Conservation (phyloP, 2,888 invertebrate genomes). For the Parnassius orleans region DNA sequence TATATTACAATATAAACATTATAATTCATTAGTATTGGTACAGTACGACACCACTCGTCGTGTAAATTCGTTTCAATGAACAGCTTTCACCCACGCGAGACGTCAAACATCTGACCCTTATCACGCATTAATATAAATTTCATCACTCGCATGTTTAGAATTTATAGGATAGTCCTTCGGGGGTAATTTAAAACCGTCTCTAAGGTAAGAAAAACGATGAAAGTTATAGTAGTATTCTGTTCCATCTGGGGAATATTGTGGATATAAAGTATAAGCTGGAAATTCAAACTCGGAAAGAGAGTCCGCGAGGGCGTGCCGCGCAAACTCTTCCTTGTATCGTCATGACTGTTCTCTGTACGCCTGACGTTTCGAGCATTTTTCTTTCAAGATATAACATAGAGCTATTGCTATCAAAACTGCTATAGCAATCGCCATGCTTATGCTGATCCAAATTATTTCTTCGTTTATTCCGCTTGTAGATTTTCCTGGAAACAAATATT, state of each 20-base stretch:
- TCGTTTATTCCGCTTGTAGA: slow-evolving; percentile 92
- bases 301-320: slow-evolving; percentile 69
- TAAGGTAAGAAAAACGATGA: slow-evolving; percentile 69
- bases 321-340: slow-evolving; percentile 79
- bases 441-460: slow-evolving; percentile 94
- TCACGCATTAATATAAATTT: slow-evolving; percentile 72
- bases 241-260: slow-evolving; percentile 72
- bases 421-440: slow-evolving; percentile 92
- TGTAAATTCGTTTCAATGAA: slow-evolving; percentile 30
- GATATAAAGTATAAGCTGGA: slow-evolving; percentile 68
- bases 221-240: slow-evolving; percentile 76
- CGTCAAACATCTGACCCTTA: slow-evolving; percentile 26
- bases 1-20: slow-evolving; percentile 14
- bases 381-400: slow-evolving; percentile 89
- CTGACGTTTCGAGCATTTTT: slow-evolving; percentile 89
- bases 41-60: slow-evolving; percentile 28
- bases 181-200: slow-evolving; percentile 66
- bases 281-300: slow-evolving; percentile 62
- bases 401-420: slow-evolving; percentile 90
- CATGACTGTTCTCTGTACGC: slow-evolving; percentile 87
- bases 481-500: slow-evolving; percentile 82
- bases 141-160: slow-evolving; percentile 45
- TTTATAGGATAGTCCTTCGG: slow-evolving; percentile 57
- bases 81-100: slow-evolving; percentile 9
- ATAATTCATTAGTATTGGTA: slow-evolving; percentile 23